These are phyloP conservation scores for Panurus biarmicus DNA, from an alignment of 2,113 vertebrate species.

Conservation along the genomic window DNA sequence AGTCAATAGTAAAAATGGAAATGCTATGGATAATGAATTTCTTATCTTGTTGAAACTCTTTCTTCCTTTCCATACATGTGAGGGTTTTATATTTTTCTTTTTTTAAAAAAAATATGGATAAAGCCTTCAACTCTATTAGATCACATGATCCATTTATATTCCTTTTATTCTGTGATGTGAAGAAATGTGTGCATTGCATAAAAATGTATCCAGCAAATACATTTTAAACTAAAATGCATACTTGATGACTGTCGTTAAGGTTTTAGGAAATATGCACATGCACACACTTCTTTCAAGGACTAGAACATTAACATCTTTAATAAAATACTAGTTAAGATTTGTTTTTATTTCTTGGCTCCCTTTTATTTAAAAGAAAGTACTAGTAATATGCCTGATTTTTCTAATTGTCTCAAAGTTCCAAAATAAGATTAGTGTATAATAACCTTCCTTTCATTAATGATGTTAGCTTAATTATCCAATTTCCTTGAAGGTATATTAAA, in stretches of 20 bases:
- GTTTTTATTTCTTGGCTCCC: not conserved
- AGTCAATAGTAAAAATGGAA: not conserved
- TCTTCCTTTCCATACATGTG: not conserved
- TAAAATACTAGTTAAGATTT: not conserved
- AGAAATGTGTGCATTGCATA: not conserved
- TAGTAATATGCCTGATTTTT: not conserved
- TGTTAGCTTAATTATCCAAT: not conserved
- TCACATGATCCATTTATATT: rapidly evolving
- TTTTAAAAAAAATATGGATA: not conserved
- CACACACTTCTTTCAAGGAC: not conserved
- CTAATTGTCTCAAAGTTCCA: not conserved
- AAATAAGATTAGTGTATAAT: not conserved
- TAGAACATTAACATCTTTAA: not conserved
- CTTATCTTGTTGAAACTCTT: not conserved
- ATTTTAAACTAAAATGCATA: not conserved
- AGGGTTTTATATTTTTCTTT: not conserved
- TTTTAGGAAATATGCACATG: not conserved
- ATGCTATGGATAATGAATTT: not conserved
- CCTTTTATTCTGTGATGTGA: not conserved
- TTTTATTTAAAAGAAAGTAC: not conserved
- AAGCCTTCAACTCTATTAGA: not conserved
- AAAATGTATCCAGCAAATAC: not conserved
- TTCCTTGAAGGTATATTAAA: not conserved
- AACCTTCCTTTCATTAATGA: not conserved
- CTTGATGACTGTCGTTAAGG: not conserved